Evolutionary conservation across 2,113 vertebrate species (phyloP).

Genomic region (Vicugna pacos): DNA sequence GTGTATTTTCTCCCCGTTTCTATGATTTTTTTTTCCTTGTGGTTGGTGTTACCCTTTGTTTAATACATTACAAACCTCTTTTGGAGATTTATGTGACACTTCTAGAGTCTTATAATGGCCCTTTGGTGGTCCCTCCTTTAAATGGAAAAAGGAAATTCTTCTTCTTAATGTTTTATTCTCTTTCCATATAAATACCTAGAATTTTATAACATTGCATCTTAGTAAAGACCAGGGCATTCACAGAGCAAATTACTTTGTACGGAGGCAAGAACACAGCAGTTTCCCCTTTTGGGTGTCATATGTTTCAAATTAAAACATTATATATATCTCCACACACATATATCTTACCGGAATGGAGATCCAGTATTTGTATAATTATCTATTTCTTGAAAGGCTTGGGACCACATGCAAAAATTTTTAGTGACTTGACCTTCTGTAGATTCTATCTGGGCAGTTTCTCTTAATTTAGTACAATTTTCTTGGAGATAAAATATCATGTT

Average conservation of each 20-base stretch:
- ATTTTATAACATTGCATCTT: background rate
- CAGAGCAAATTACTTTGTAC: background rate
- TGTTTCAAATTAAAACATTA: background rate
- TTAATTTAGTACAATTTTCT: background rate
- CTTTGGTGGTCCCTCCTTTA: background rate
- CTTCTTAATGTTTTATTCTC: background rate
- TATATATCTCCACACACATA: no score
- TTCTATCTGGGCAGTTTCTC: background rate
- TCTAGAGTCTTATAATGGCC: background rate
- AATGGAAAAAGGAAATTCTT: constrained; percentile 31
- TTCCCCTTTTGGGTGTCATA: background rate
- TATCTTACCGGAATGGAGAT: background rate
- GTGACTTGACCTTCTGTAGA: background rate
- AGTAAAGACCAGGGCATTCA: background rate
- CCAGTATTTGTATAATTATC: background rate
- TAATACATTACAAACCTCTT: background rate
- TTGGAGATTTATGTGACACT: background rate
- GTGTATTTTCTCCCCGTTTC: background rate
- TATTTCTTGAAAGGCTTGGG: constrained; percentile 22
- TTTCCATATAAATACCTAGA: background rate
- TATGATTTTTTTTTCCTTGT: background rate
- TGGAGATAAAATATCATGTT: background rate
- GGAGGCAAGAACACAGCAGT: background rate
- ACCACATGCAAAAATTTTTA: background rate
- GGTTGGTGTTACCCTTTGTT: constrained; percentile 58